Percentiles rank a stretch among this genome's conserved stretches.
phyloP scores from a whole-genome alignment of 35 echinoderm and acorn worm genomes.

The Chiridota heheva region DNA sequence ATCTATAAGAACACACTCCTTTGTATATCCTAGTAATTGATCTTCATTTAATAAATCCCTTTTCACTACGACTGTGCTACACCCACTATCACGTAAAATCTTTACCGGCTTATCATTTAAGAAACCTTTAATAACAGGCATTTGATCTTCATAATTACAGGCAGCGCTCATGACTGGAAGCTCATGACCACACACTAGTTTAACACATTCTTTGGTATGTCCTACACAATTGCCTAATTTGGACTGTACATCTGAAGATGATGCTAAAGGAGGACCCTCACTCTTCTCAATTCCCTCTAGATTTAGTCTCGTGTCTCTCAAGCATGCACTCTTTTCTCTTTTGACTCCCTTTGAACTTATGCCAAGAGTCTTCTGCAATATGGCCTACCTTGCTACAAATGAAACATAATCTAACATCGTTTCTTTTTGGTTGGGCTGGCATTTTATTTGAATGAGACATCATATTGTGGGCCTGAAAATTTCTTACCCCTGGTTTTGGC shows the following conservation, averaged over 20 bases:
- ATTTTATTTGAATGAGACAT: not conserved
- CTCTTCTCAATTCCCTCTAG: too few species aligned
- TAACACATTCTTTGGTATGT: not conserved
- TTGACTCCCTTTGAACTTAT: not conserved
- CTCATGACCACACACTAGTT: conserved; percentile 30
- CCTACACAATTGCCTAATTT: conserved; percentile 30
- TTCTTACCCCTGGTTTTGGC: not conserved
- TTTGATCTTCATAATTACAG: not conserved
- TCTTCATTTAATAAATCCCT: conserved; percentile 28
- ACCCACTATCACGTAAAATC: conserved; percentile 75
- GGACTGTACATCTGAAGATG: too few species aligned
- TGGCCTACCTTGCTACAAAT: conserved; percentile 22
- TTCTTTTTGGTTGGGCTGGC: not conserved
- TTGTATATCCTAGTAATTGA: conserved; percentile 27
- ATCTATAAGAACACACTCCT: conserved; percentile 71
- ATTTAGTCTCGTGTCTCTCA: too few species aligned
- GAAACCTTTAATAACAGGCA: conserved; percentile 48
- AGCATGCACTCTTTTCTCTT: too few species aligned
- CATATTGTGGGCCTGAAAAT: not conserved
- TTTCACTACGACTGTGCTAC: conserved; percentile 54
- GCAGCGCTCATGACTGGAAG: conserved; percentile 33
- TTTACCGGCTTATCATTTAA: conserved; percentile 6
- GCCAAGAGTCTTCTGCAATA: conserved; percentile 16
- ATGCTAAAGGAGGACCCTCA: too few species aligned
- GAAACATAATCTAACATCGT: conserved; percentile 4